Evolutionary conservation across 2,113 vertebrate species (phyloP).

Genomic region (Rafetus swinhoei): DNA sequence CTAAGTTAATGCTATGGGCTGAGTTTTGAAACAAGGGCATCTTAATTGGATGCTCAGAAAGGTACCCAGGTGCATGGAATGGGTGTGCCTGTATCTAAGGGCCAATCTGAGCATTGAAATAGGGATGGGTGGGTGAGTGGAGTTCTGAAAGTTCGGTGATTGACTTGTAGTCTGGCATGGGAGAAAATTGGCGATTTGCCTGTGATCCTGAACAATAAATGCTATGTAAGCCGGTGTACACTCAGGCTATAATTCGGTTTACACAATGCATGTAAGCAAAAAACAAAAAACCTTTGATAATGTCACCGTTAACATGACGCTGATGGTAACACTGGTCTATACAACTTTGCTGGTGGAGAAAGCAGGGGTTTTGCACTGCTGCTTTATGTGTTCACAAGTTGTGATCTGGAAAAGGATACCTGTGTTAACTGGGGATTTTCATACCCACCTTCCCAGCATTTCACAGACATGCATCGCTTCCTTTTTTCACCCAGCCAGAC

Average conservation of each 20-base stretch:
- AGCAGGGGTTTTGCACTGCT: conserved; percentile 21
- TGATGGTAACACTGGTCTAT: conserved; percentile 51
- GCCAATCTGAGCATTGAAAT: conserved; percentile 13
- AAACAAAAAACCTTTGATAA: conserved; percentile 66
- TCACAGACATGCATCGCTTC: conserved; percentile 52
- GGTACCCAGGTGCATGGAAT: background rate
- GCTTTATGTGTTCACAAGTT: conserved; percentile 25
- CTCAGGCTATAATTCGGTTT: conserved; percentile 76
- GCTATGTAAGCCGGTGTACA: conserved; percentile 72
- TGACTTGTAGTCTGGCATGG: background rate
- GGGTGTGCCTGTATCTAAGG: background rate
- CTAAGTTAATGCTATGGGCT: conserved; percentile 53
- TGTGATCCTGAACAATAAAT: conserved; percentile 75
- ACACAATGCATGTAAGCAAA: conserved; percentile 76
- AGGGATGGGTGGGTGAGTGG: conserved; percentile 26
- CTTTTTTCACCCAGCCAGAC: conserved; percentile 64
- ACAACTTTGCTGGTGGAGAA: conserved; percentile 61
- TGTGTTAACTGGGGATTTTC: conserved; percentile 49
- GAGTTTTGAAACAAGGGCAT: background rate
- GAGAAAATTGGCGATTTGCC: conserved; percentile 68
- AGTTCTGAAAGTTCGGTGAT: conserved; percentile 16
- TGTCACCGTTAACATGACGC: conserved; percentile 70
- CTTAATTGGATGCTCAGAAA: background rate
- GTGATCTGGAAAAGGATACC: conserved; percentile 37
- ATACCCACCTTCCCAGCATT: conserved; percentile 10